A percentile compares a stretch with the other conserved stretches of the same genome.
phyloP scores from a whole-genome alignment of 2,888 invertebrate species.

The Drosophila borborema region DNA sequence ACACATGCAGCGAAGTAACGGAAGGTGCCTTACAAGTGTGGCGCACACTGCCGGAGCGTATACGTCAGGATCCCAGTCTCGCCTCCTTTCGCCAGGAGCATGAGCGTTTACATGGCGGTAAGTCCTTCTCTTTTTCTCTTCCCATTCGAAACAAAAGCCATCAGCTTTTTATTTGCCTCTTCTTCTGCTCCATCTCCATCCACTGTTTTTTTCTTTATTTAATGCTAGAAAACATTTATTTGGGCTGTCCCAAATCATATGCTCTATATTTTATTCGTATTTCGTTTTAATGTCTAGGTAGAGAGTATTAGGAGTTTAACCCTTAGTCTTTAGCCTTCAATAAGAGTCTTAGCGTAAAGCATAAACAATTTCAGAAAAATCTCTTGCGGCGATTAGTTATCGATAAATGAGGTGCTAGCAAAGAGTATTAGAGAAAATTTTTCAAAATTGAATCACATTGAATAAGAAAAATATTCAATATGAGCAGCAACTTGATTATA shows the following conservation, averaged over 20 bases:
- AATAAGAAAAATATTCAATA: neutral
- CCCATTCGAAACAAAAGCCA: conserved; percentile 17
- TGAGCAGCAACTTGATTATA: neutral
- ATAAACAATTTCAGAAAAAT: neutral
- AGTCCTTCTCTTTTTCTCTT: conserved; percentile 52
- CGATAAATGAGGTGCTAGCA: neutral
- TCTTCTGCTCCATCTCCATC: neutral
- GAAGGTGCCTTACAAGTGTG: conserved; percentile 89
- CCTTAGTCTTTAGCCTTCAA: neutral
- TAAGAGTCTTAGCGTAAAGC: neutral
- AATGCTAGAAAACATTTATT: conserved; percentile 39
- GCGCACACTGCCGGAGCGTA: conserved; percentile 89
- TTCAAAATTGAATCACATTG: neutral
- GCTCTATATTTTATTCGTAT: neutral
- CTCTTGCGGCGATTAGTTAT: conserved; percentile 1
- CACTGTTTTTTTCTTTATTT: neutral
- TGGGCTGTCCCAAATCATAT: conserved; percentile 30
- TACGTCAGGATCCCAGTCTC: conserved; percentile 89
- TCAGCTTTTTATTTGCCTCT: conserved; percentile 4
- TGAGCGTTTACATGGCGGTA: conserved; percentile 85
- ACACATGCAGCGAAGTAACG: conserved; percentile 86
- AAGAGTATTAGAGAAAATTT: neutral
- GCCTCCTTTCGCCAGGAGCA: conserved; percentile 87
- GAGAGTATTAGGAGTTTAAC: conserved; percentile 11
- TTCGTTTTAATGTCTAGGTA: neutral